Base-by-base conservation (phyloP, 2,888 invertebrate genomes). In the Mythimna vitellina region DNA sequence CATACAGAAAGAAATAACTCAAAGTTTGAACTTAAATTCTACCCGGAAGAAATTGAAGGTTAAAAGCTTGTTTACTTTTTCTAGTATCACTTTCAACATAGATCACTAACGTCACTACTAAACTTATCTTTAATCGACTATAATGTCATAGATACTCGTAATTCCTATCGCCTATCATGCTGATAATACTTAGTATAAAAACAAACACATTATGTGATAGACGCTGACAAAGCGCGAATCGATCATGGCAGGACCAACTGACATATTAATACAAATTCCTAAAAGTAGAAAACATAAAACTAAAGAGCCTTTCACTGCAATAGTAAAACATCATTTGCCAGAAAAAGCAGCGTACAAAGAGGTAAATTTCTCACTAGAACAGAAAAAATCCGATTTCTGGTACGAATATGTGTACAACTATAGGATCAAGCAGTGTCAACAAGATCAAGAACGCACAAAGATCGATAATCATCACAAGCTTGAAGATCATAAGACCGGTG, bases 151-250 rank as follows among this genome's bases (percentile, higher is more conserved):
- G 56, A 62, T 76, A 46, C 14, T 42, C 14, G 14, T 42, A 81
- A 67, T 66, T 51, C 14, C 42, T 42, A 42, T 8, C n/a, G 65
- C 38, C 25, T 64, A 66, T 81, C 67, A 66, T n/a, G 0, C 61
- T 61, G 76, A 76, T 76, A 74, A 60, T 49, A n/a, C 57, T 81
- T 62, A 81, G 68, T 76, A 76, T 61, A 76, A 76, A 81, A 61
- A 56, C 51, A 67, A 76, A 46, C 81, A 81, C n/a, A 46, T 29
- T 42, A 61, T 53, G 68, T 76, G 54, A 76, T 46, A 29, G 61
- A 76, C 76, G 61, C 22, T 56, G 32, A 81, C 66, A 76, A 76
- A 29, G 6, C 65, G 12, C 14, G 10, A 51, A 60, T 35, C 25
- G 49, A 74, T 17, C 10, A 76, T 76, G 76, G 81, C 42, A 12